A percentile compares a stretch with the other conserved stretches of the same genome.
These are phyloP conservation scores for Dinocampus coccinellae DNA, from an alignment of 2,888 invertebrate species.

Conservation along the genomic window DNA sequence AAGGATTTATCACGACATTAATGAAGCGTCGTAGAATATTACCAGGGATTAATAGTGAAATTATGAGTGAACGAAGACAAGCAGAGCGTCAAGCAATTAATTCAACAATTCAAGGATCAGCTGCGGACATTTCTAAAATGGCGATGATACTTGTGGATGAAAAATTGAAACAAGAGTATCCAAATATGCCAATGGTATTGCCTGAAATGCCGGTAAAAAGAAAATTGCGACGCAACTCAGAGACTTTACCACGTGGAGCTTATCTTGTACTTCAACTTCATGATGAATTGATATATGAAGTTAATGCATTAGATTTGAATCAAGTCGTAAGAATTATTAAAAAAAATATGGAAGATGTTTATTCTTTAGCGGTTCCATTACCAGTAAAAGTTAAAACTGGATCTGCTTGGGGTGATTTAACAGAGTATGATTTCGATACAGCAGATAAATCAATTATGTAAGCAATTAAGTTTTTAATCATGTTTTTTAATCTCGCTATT, in stretches of 20 bases:
- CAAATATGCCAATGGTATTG: constrained; percentile 52
- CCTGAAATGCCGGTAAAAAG: constrained; percentile 45
- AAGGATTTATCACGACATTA: constrained; percentile 88
- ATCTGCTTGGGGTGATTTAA: constrained; percentile 81
- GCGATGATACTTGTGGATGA: constrained; percentile 87
- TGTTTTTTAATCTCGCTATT: background rate
- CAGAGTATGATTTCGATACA: constrained; percentile 57
- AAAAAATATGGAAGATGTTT: constrained; percentile 84
- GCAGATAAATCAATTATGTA: background rate
- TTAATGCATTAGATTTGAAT: constrained; percentile 73
- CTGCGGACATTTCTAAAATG: constrained; percentile 93
- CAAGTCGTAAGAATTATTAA: constrained; percentile 77
- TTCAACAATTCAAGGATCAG: constrained; percentile 95
- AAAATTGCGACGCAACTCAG: constrained; percentile 52
- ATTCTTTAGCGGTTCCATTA: constrained; percentile 81
- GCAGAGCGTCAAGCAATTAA: constrained; percentile 98
- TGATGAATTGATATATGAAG: constrained; percentile 96
- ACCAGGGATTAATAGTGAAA: constrained; percentile 78
- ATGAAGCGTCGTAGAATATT: constrained; percentile 84
- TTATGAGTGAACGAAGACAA: constrained; percentile 77
- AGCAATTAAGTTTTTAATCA: background rate
- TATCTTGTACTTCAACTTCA: constrained; percentile 91
- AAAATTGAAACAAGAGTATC: constrained; percentile 70
- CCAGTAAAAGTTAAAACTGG: constrained; percentile 91
- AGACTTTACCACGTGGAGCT: constrained; percentile 67